Conservation (phyloP, 2,888 invertebrate genomes). For the Pristionchus exspectatus region DNA sequence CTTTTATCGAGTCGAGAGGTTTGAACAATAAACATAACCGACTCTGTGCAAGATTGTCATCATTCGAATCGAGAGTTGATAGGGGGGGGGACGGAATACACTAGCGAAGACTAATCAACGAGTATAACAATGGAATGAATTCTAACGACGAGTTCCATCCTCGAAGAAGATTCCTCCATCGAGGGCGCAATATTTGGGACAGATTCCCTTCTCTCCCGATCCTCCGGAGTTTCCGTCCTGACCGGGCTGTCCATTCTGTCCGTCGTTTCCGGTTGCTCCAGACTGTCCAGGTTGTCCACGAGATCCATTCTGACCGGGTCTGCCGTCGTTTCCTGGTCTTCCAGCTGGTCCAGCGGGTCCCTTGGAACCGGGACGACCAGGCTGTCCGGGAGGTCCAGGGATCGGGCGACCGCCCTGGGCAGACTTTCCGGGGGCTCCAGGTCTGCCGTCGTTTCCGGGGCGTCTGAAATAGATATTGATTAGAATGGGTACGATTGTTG, state of each 20-base stretch:
- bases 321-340: conserved; percentile 7
- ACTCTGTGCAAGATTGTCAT: not conserved
- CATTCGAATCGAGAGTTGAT: not conserved
- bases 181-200: conserved; percentile 56
- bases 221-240: not conserved
- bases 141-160: conserved; percentile 55
- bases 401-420: not conserved
- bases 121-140: not conserved
- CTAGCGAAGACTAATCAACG: conserved; percentile 34
- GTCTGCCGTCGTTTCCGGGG: conserved; percentile 51
- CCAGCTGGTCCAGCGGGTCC: conserved; percentile 43
- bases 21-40: conserved; percentile 17
- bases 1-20: conserved; percentile 17
- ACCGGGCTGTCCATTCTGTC: conserved; percentile 6
- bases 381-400: conserved; percentile 26
- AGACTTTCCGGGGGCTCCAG: conserved; percentile 42
- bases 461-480: not conserved
- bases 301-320: conserved; percentile 38
- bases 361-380: not conserved
- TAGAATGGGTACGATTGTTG: no score
- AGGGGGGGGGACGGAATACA: not conserved
- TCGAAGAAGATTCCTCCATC: conserved; percentile 59
- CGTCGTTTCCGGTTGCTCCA: conserved; percentile 43
- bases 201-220: conserved; percentile 54
- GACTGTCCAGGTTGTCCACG: conserved; percentile 23